A percentile compares a stretch with the other conserved stretches of the same genome.
phyloP scores from a whole-genome alignment of 2,888 invertebrate genomes.

The Ctenicera cuprea region DNA sequence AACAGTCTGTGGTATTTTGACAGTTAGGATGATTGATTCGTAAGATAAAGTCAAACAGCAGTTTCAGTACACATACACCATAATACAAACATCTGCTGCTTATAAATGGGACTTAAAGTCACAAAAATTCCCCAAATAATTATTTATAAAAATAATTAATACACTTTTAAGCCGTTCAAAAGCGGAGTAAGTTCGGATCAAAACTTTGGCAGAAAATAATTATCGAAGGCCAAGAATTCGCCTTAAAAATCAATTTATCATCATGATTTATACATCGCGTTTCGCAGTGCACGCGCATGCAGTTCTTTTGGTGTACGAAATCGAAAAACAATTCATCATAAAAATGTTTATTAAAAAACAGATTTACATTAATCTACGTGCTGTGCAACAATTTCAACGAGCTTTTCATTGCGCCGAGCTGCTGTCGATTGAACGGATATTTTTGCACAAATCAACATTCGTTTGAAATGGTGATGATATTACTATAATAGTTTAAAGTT shows the following conservation, averaged over 20 bases:
- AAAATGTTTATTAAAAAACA: slow-evolving; percentile 39
- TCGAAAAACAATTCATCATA: slow-evolving; percentile 48
- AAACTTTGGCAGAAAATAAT: slow-evolving; percentile 19
- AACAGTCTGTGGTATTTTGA: slow-evolving; percentile 43
- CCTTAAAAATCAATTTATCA: slow-evolving; percentile 49
- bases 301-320: slow-evolving; percentile 39
- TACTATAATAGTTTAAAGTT: too few relatives aligned
- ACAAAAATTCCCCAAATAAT: background rate
- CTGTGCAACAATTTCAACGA: slow-evolving; percentile 27
- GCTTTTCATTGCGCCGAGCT: slow-evolving; percentile 12
- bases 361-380: slow-evolving; percentile 45
- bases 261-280: slow-evolving; percentile 45
- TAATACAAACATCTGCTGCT: slow-evolving; percentile 43
- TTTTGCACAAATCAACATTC: slow-evolving; percentile 2
- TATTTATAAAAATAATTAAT: slow-evolving; percentile 13
- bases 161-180: background rate
- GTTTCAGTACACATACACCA: slow-evolving; percentile 46
- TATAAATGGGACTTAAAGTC: slow-evolving; percentile 22
- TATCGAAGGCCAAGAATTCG: slow-evolving; percentile 32
- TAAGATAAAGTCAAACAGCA: slow-evolving; percentile 47
- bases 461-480: too few relatives aligned
- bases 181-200: background rate
- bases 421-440: background rate
- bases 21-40: slow-evolving; percentile 52
- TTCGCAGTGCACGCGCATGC: slow-evolving; percentile 27